A percentile compares a stretch with the other conserved stretches of the same genome.
Evolutionary conservation across 2,113 vertebrate species (phyloP).

Genomic region (Stercorarius parasiticus): DNA sequence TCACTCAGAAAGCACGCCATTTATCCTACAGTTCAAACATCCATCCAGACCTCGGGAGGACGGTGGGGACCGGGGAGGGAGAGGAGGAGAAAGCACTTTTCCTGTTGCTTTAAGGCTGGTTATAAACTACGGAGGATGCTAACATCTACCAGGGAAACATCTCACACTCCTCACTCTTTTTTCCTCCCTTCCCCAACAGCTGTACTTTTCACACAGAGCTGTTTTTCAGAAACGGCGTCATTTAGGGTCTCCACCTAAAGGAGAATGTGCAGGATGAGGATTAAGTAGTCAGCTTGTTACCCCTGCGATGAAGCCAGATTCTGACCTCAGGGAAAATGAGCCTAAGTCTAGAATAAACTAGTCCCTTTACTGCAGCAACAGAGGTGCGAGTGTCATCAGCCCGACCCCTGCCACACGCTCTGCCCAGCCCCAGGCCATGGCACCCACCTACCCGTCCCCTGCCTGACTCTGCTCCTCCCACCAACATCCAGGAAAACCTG

Average conservation of each 20-base stretch:
- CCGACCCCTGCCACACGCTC: rapidly evolving
- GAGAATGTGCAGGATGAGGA: background rate
- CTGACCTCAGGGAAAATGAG: background rate
- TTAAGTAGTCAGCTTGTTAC: background rate
- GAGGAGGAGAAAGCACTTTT: background rate
- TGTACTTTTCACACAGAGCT: background rate
- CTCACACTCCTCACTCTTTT: background rate
- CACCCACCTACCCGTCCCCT: background rate
- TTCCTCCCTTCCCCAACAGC: background rate
- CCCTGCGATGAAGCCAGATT: background rate
- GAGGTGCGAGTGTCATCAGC: background rate
- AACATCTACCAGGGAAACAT: background rate
- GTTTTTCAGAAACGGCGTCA: background rate
- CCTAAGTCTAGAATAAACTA: background rate
- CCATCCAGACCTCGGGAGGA: background rate
- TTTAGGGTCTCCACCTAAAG: background rate
- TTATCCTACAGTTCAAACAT: background rate
- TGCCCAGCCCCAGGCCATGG: background rate
- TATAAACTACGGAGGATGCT: background rate
- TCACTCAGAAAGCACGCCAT: background rate
- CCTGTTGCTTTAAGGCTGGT: background rate
- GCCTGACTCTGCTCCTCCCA: background rate
- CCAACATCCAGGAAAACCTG: background rate
- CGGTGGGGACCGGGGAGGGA: background rate
- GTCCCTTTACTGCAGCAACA: background rate